Evolutionary conservation across 2,113 vertebrate species (phyloP).

Genomic region (Grallaria varia): DNA sequence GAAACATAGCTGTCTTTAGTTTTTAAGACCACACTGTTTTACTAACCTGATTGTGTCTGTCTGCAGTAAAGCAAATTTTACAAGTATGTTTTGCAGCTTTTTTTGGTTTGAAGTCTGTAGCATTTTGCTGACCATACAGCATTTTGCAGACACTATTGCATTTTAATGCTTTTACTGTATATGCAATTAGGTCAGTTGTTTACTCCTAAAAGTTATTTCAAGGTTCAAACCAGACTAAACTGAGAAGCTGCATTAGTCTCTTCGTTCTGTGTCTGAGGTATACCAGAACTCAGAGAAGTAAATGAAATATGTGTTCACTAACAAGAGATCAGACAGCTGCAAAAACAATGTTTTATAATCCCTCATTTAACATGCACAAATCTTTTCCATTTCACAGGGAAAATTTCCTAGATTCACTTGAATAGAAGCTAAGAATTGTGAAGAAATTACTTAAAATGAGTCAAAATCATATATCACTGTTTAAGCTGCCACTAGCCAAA

Average conservation of each 20-base stretch:
- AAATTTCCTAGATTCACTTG: conserved; percentile 25
- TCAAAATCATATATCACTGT: conserved; percentile 38
- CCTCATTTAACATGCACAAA: conserved; percentile 16
- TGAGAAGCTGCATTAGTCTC: conserved; percentile 3
- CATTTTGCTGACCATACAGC: neutral
- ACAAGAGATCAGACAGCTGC: conserved; percentile 21
- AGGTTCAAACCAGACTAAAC: conserved; percentile 51
- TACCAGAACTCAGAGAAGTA: neutral
- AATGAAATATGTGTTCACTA: conserved; percentile 34
- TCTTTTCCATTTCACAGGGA: conserved; percentile 31
- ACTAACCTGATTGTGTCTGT: neutral
- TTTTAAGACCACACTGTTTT: neutral
- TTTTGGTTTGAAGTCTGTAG: neutral
- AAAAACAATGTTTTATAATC: conserved; percentile 49
- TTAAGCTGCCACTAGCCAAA: conserved; percentile 35
- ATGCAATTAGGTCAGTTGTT: conserved; percentile 57
- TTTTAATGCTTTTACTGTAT: conserved; percentile 45
- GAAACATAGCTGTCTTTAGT: neutral
- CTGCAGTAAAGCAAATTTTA: neutral
- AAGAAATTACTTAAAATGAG: conserved; percentile 46
- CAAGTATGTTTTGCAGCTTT: neutral
- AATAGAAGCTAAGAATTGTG: neutral
- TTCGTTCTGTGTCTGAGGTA: conserved; percentile 35
- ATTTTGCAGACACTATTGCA: neutral
- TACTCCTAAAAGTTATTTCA: conserved; percentile 44